Conservation (phyloP, 2,113 vertebrate genomes). For the Ochotona curzoniae region DNA sequence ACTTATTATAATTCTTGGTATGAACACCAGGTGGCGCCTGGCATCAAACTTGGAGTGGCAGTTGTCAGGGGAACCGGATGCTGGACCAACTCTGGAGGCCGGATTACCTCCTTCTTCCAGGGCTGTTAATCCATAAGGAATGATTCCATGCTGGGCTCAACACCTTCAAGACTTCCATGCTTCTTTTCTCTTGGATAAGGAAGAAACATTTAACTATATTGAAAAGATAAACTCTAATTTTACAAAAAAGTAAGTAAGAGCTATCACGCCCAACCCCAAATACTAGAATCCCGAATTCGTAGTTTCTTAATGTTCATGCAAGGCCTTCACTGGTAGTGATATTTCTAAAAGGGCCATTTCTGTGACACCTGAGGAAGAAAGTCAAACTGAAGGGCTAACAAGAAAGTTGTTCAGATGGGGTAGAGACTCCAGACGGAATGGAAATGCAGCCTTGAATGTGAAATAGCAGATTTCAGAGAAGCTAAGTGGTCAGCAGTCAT, state of each 20-base stretch:
- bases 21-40: slow-evolving; percentile 64
- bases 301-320: slow-evolving; percentile 2
- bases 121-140: slow-evolving; percentile 28
- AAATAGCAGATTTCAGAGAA: slow-evolving; percentile 22
- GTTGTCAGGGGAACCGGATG: slow-evolving; percentile 64
- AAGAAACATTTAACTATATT: not conserved
- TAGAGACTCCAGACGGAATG: not conserved
- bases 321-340: not conserved
- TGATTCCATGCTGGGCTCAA: not conserved
- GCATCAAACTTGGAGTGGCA: slow-evolving; percentile 11
- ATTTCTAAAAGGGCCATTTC: slow-evolving; percentile 30
- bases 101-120: not conserved
- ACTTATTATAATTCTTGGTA: not conserved
- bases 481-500: not conserved
- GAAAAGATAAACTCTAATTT: slow-evolving; percentile 38
- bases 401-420: not conserved
- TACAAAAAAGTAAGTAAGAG: slow-evolving; percentile 7
- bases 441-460: not conserved
- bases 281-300: not conserved
- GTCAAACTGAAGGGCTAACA: not conserved
- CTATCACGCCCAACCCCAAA: not conserved
- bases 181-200: not conserved
- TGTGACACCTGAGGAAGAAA: slow-evolving; percentile 7
- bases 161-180: slow-evolving; percentile 12
- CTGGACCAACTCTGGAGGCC: not conserved